Evolutionary conservation across 2,797 vertebrate species (phyloP), one percentile per base, ranked within the genome.

Genomic region (Pseudopleuronectes americanus): DNA sequence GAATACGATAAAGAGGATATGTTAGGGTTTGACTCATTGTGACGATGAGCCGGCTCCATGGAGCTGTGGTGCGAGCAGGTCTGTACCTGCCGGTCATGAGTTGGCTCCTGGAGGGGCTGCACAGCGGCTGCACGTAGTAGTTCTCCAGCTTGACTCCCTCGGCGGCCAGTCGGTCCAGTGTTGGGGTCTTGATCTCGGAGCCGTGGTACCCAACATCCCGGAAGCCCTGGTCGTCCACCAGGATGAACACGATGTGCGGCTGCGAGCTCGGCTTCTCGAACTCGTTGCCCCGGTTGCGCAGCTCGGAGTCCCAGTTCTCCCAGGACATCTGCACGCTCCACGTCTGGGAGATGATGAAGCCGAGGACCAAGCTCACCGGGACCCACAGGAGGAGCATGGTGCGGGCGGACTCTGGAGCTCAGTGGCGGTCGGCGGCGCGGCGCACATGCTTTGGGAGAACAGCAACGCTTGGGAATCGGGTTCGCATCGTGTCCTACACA

Each of bases 151-250:
- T 98, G 38, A 99, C 98, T 31, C 98, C 98, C 85, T 97, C 93
- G 0, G 94, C 95, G 0, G 97, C 97, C 36, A 99, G 94, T 74
- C 88, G 93, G 93, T 99, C 97, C 84, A 99, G 91, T 0, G 97
- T 96, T n/a, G 97, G 98, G 0, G 97, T 99, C 68, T 95, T 95
- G 86, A 99, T 98, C 90, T 99, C 98, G 0, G 98, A 98, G 5
- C 98, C 97, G 57, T 99, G 98, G 89, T 99, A 99, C 2, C 97
- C 97, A 6, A 99, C 95, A 36, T 99, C 98, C 83, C 97, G 81
- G 91, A 97, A 99, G 6, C 98, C 98, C 71, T 99, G 97, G n/a
- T 99, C 97, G n/a, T 99, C 98, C 8, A 97, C 97, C 79, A 99
- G 92, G 71, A 99, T 96, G 84, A 99, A 99, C 53, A 99, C 60